phyloP scores from a whole-genome alignment of 2,113 vertebrate species.

The Hydropotes inermis region DNA sequence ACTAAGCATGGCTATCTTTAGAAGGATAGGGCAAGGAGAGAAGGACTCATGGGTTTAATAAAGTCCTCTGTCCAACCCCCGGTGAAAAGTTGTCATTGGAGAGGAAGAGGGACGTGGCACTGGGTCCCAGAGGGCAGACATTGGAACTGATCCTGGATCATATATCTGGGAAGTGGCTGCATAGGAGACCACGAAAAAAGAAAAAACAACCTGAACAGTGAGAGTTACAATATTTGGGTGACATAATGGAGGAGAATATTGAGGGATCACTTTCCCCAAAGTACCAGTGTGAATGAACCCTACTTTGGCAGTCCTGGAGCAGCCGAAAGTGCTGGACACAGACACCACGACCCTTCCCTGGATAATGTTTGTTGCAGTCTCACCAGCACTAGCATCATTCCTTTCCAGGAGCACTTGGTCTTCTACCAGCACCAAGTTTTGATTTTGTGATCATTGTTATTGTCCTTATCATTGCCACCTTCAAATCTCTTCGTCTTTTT shows the following conservation, averaged over 20 bases:
- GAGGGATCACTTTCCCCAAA: not conserved
- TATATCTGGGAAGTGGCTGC: not conserved
- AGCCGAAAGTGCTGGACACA: not conserved
- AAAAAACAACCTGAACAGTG: not conserved
- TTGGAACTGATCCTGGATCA: not conserved
- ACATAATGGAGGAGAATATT: not conserved
- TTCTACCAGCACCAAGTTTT: not conserved
- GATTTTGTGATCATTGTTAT: not conserved
- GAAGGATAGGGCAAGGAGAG: not conserved
- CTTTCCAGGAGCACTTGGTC: not conserved
- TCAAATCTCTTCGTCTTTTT: not conserved
- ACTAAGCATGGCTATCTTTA: not conserved
- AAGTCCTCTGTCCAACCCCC: not conserved
- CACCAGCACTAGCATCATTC: not conserved
- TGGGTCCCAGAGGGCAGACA: not conserved
- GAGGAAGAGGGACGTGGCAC: not conserved
- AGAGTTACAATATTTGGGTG: not conserved
- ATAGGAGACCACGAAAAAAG: not conserved
- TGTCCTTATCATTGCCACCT: not conserved
- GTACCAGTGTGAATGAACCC: not conserved
- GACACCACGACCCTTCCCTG: not conserved
- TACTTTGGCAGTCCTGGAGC: not conserved
- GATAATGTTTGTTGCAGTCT: not conserved
- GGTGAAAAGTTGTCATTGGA: not conserved
- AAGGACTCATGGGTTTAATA: not conserved